These are phyloP conservation scores for Propsilocerus akamusi DNA, from an alignment of 1,140 invertebrate species.

Conservation along the genomic window DNA sequence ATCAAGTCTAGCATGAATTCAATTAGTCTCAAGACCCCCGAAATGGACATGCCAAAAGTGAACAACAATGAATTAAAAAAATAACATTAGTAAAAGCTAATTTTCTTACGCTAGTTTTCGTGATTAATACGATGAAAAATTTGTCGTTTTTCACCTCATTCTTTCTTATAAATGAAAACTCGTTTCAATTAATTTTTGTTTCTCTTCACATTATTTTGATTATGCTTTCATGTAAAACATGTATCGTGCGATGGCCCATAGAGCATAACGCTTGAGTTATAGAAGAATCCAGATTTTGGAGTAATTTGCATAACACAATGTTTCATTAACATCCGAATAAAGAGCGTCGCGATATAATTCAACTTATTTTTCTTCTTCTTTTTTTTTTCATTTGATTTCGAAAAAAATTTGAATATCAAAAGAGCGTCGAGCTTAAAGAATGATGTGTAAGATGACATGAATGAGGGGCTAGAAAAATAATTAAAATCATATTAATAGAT, in stretches of 20 bases:
- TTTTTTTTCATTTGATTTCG: no score
- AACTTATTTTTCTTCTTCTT: no score
- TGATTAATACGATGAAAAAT: neutral
- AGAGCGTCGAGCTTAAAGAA: no score
- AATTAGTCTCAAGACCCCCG: no score
- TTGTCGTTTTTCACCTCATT: neutral
- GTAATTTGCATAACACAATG: neutral
- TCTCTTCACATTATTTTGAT: neutral
- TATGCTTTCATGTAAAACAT: neutral
- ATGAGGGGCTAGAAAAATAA: neutral
- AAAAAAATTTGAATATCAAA: no score
- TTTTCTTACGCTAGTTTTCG: constrained; percentile 1
- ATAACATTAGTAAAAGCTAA: no score
- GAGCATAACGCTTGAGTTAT: neutral
- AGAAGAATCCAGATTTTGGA: neutral
- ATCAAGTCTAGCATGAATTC: no score
- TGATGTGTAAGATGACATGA: neutral
- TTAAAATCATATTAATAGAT: constrained; percentile 4
- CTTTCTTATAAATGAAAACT: no score
- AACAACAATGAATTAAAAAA: no score
- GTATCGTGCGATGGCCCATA: neutral
- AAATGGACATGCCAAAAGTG: no score
- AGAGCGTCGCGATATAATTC: neutral
- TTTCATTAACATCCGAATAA: neutral
- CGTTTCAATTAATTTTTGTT: neutral